These are phyloP conservation scores for Oryctolagus cuniculus DNA, from an alignment of 2,113 vertebrate genomes.

Conservation along the genomic window mOryCun1.1 NC_091441.1:13713501-13714000, in stretches of 20 bases:
- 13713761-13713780: background rate
- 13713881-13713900: background rate
- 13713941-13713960: background rate
- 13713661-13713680: background rate
- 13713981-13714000: background rate
- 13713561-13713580: background rate
- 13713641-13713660: background rate
- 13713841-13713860: background rate
- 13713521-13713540: background rate
- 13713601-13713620: background rate
- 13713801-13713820: background rate
- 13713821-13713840: accelerated
- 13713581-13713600: background rate
- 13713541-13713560: background rate
- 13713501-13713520: background rate
- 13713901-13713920: background rate
- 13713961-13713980: background rate
- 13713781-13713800: background rate
- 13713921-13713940: background rate
- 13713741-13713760: background rate
- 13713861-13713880: background rate
- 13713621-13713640: background rate
- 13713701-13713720: background rate
- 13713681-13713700: background rate
- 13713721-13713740: background rate